A percentile compares a stretch with the other conserved stretches of the same genome.
These are phyloP conservation scores for Hippocampus kuda DNA, from an alignment of 2,797 vertebrate species.

Conservation along the genomic window DNA sequence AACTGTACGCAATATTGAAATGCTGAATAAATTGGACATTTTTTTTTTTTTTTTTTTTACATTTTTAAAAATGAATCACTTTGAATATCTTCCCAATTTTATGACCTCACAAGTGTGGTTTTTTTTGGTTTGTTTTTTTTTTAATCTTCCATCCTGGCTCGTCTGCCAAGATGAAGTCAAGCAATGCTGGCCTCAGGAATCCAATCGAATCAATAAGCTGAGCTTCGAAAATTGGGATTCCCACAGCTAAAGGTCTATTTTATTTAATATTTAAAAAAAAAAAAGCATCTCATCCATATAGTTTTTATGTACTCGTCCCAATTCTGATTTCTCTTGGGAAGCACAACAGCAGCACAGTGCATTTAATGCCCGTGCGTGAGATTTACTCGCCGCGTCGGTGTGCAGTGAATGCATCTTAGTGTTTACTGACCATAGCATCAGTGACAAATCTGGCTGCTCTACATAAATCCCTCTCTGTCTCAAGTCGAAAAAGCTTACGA, in stretches of 20 bases:
- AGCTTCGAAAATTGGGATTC: background rate
- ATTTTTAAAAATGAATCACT: background rate
- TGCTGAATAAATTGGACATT: too few species aligned
- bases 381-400: background rate
- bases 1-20: too few species aligned
- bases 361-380: background rate
- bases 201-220: background rate
- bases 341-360: conserved; percentile 4
- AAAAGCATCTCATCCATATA: background rate
- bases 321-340: conserved; percentile 14
- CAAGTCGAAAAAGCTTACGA: background rate
- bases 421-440: conserved; percentile 9
- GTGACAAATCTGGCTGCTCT: conserved; percentile 11
- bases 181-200: background rate
- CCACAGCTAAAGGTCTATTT: background rate
- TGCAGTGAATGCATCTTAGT: background rate
- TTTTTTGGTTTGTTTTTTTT: background rate
- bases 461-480: conserved; percentile 14
- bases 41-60: background rate
- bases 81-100: background rate
- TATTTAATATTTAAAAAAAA: background rate
- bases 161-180: background rate
- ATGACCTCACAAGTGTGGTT: background rate
- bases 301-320: background rate
- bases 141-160: background rate